Evolutionary conservation across 2,797 vertebrate genomes (phyloP), one percentile per base, ranked within the genome.

Genomic region (Ficedula albicollis): DNA sequence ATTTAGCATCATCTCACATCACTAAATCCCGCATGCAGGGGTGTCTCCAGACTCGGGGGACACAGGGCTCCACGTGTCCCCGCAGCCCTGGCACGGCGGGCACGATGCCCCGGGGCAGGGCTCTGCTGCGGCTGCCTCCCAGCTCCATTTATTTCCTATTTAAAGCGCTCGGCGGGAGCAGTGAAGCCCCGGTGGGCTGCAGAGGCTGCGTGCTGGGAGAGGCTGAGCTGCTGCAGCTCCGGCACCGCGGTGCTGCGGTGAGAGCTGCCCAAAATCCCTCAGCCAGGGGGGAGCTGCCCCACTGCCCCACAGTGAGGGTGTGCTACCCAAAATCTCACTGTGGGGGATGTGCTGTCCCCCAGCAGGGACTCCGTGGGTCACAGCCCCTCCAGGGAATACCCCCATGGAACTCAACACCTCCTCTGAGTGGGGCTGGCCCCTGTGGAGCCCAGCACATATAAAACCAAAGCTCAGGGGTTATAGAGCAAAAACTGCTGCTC

Each of bases 391-490:
- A 11, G 74, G 51, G 51, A 30, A 38, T 13, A 10, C 13, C 29
- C 25, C 63, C 38, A 1, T 29, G 38, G 56, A 75, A 16, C 29
- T 13, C 34, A n/a, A 14, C 44, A 19, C 39, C 43, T 30, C 41
- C 0, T 3, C 10, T 1, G 12, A 2, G 5, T 46, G 29, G 52
- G 27, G 38, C 19, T 52, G 34, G 62, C 13, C 60, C 68, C 76
- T 15, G 0, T 8, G 21, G 58, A 68, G 44, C n/a, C 14, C 51
- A 30, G 15, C 21, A 32, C 26, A 43, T 18, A 0, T 0, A 22
- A 0, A 70, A 2, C 7, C 25, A 36, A 16, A 9, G 2, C 13
- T 34, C 13, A 1, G 43, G 39, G 5, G 1, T 9, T 46, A 22
- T 0, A 41, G 54, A 27, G 52, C 15, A 11, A 16, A 46, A 63